A percentile compares a stretch with the other conserved stretches of the same genome.
Evolutionary conservation across 92 coral and sea anemone species (phyloP).

Genomic region (Umimayanthus kanabou): DNA sequence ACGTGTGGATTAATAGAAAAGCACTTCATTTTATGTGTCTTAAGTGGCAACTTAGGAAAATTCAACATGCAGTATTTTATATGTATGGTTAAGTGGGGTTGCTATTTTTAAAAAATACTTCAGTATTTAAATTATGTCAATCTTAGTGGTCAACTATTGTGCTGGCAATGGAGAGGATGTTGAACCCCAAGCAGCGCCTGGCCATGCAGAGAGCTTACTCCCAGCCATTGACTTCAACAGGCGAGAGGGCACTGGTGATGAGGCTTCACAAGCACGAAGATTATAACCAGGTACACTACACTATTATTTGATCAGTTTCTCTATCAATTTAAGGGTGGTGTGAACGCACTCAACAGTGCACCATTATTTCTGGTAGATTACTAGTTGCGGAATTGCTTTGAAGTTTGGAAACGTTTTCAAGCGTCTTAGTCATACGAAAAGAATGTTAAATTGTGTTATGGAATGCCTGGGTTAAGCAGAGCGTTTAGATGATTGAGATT

Average conservation of each 20-base stretch:
- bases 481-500: background rate
- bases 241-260: constrained; percentile 76
- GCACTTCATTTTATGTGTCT: too few relatives aligned
- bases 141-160: constrained; percentile 83
- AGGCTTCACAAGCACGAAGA: constrained; percentile 62
- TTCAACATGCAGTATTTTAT: too few relatives aligned
- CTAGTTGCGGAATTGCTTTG: background rate
- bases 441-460: too few relatives aligned
- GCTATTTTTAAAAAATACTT: too few relatives aligned
- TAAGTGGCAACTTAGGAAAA: too few relatives aligned
- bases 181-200: constrained; percentile 69
- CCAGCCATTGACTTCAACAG: constrained; percentile 48
- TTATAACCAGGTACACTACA: constrained; percentile 37
- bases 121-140: background rate
- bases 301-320: background rate
- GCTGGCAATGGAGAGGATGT: constrained; percentile 79
- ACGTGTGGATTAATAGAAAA: too few relatives aligned
- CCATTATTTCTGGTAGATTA: background rate
- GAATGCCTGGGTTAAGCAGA: background rate
- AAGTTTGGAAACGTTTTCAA: too few relatives aligned
- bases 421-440: background rate
- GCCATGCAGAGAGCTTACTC: constrained; percentile 65
- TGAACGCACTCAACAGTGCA: background rate
- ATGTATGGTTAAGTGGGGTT: too few relatives aligned
- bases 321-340: background rate